Evolutionary conservation across 2,113 vertebrate genomes (phyloP).

Genomic region (Halichoerus grypus): DNA sequence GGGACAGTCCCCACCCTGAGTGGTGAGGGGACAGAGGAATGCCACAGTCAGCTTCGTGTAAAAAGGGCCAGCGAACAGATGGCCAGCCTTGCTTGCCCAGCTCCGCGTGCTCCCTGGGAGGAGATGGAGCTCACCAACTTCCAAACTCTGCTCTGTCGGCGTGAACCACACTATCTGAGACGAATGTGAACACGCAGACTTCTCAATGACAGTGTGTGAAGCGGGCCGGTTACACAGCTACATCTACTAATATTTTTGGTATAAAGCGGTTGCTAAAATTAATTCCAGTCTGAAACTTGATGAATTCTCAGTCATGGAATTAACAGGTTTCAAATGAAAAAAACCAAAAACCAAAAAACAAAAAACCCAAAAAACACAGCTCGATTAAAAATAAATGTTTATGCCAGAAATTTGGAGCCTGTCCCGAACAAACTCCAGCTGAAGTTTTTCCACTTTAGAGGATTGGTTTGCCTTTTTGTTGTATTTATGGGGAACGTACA

Average conservation of each 20-base stretch:
- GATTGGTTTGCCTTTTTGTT: constrained; percentile 28
- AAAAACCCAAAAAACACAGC: background rate
- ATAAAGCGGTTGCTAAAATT: constrained; percentile 82
- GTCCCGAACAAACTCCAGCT: constrained; percentile 40
- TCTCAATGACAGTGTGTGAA: constrained; percentile 79
- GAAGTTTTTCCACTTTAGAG: background rate
- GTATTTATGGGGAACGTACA: background rate
- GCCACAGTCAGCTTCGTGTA: constrained; percentile 79
- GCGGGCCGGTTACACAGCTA: constrained; percentile 79
- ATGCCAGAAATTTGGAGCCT: constrained; percentile 55
- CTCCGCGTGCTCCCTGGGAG: constrained; percentile 79
- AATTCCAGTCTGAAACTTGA: constrained; percentile 79
- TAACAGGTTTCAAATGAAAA: constrained; percentile 69
- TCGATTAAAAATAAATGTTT: constrained; percentile 81
- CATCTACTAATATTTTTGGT: constrained; percentile 84
- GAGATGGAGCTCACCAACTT: constrained; percentile 75
- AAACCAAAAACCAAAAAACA: constrained; percentile 41
- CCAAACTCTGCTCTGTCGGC: constrained; percentile 76
- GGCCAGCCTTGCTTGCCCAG: constrained; percentile 89
- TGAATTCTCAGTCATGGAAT: constrained; percentile 78
- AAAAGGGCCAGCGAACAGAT: constrained; percentile 90
- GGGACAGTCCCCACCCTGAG: background rate
- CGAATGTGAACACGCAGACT: constrained; percentile 79
- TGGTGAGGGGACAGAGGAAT: background rate
- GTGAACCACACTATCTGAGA: constrained; percentile 77